Percentiles rank a stretch among this genome's conserved stretches.
These are phyloP conservation scores for Gymnocephalus cernua DNA, from an alignment of 2,113 vertebrate species.

Conservation along the genomic window DNA sequence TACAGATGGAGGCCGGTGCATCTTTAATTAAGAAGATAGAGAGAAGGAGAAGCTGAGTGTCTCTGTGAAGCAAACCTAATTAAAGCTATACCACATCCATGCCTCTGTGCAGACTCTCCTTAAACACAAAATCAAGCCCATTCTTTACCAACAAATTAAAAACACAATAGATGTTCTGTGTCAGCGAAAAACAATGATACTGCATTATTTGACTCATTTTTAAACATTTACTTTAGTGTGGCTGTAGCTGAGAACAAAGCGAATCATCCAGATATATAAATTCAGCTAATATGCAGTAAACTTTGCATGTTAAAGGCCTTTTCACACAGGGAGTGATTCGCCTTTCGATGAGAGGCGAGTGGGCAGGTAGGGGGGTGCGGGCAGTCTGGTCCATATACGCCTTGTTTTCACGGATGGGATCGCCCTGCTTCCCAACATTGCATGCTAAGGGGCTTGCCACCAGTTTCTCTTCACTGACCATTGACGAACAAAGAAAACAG, in stretches of 20 bases:
- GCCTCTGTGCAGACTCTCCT: constrained; percentile 53
- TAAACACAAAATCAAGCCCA: constrained; percentile 51
- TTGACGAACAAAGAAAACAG: too few species aligned
- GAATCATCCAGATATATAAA: neutral
- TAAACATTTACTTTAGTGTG: constrained; percentile 62
- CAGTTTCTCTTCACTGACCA: too few species aligned
- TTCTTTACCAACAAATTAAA: constrained; percentile 63
- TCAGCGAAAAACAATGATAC: constrained; percentile 48
- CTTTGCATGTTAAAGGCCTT: too few species aligned
- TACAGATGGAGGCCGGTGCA: constrained; percentile 27
- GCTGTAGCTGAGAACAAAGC: constrained; percentile 29
- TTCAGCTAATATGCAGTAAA: too few species aligned
- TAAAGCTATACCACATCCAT: constrained; percentile 54
- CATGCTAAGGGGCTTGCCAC: too few species aligned
- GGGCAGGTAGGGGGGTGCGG: too few species aligned
- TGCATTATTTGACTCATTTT: constrained; percentile 57
- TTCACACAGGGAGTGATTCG: too few species aligned
- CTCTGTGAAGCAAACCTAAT: constrained; percentile 70
- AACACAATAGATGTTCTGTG: constrained; percentile 66
- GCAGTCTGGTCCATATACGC: too few species aligned
- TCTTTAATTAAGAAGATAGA: constrained; percentile 66
- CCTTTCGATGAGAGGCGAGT: too few species aligned
- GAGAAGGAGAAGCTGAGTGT: constrained; percentile 32
- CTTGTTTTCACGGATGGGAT: too few species aligned
- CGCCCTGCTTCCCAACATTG: too few species aligned